Evolutionary conservation across 2,797 vertebrate species (phyloP).

Genomic region (Eptatretus atami): DNA sequence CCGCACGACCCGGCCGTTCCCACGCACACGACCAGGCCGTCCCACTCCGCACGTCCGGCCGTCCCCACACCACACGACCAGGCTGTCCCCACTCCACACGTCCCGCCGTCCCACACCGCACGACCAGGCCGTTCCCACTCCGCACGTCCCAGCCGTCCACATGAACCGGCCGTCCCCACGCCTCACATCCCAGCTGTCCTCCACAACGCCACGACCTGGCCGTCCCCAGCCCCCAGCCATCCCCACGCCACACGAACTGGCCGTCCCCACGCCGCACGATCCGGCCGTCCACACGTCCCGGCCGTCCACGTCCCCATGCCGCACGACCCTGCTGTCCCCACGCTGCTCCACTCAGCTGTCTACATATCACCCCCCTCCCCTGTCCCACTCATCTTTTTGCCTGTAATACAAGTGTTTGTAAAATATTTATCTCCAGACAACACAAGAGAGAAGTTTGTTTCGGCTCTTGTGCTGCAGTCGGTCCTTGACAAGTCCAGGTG

Average conservation of each 20-base stretch:
- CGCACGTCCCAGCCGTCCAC: too few relatives aligned
- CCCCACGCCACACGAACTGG: not conserved
- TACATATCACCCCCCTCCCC: too few relatives aligned
- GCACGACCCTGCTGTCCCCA: not conserved
- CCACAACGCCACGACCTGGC: not conserved
- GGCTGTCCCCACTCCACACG: too few relatives aligned
- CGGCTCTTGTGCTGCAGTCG: not conserved
- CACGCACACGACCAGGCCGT: too few relatives aligned
- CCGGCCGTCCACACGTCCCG: not conserved
- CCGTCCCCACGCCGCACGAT: not conserved
- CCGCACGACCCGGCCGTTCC: too few relatives aligned
- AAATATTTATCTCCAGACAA: not conserved
- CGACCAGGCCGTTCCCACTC: too few relatives aligned
- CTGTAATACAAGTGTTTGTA: too few relatives aligned
- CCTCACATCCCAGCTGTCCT: not conserved
- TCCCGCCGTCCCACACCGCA: too few relatives aligned
- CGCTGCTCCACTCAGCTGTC: not conserved
- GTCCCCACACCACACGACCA: too few relatives aligned
- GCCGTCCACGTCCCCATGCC: not conserved
- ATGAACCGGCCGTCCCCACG: too few relatives aligned
- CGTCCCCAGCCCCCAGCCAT: not conserved
- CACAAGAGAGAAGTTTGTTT: not conserved
- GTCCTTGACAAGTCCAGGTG: conserved; percentile 46
- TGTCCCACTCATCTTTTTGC: too few relatives aligned
- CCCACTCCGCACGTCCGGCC: too few relatives aligned